Base-by-base conservation (phyloP, 2,113 vertebrate species). In the Nothocercus julius region DNA sequence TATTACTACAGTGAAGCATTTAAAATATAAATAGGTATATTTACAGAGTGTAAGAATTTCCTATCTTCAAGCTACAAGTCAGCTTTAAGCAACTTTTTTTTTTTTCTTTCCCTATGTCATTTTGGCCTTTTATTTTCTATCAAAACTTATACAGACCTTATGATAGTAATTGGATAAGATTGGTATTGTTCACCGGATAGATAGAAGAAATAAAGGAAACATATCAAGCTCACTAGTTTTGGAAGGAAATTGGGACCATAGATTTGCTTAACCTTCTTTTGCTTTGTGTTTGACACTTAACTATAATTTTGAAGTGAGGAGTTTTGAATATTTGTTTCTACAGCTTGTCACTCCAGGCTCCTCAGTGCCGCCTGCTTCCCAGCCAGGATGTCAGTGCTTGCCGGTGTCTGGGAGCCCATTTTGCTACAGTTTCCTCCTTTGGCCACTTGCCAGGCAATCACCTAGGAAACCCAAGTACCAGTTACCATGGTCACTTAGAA, bases 401-500 rank as follows among this genome's bases (percentile, higher is more conserved):
- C 82, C 82, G 73, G 63, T 89, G 83, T 75, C 38, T 10, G 2
- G 64, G 62, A 92, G 95, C 84, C 62, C 90, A 85, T 92, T 97
- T 93, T 96, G 85, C 96, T 94, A 84, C 45, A 0, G 2, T 83
- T 97, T 94, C 91, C 91, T 93, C 40, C 78, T 96, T 94, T 8
- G 4, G 87, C 72, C 62, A 59, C 68, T 74, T 90, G 89, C 96
- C 95, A 96, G 85, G 81, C 90, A 97, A 97, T 97, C 93, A 91
- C 96, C 96, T 95, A 97, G 97, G 96, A 96, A 97, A 97, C 96
- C 61, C 80, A 95, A 78, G 66, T 76, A 76, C 75, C 81, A 82
- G 97, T 97, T 97, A 86, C 97, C 94, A 96, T 97, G 94, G 95
- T 89, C 95, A 96, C 97, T 95, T 95, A 44, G 54, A 90, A 30